Percentiles rank a stretch among this genome's conserved stretches.
These are phyloP conservation scores for Malaclemys terrapin DNA, from an alignment of 2,113 vertebrate genomes.

Conservation along the genomic window DNA sequence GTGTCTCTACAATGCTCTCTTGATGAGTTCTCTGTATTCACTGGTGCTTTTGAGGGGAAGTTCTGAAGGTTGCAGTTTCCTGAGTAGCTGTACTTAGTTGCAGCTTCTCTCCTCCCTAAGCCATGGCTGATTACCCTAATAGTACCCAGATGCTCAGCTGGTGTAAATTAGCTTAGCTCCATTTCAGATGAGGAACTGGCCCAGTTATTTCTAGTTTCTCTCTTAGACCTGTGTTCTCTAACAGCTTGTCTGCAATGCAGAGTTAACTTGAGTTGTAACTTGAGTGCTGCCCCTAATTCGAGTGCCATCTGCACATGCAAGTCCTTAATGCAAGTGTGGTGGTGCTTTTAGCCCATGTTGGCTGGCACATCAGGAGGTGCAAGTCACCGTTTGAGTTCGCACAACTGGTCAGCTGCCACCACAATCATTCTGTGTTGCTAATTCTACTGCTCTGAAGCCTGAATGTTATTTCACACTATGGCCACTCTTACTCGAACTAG, in stretches of 20 bases:
- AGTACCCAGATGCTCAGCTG: background rate
- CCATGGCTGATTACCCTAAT: background rate
- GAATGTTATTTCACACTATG: background rate
- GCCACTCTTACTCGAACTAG: background rate
- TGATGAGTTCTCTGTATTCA: background rate
- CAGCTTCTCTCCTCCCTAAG: background rate
- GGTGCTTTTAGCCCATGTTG: background rate
- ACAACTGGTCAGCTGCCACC: background rate
- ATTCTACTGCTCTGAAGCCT: background rate
- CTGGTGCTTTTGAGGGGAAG: background rate
- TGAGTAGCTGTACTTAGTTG: background rate
- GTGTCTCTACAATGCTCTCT: constrained; percentile 6
- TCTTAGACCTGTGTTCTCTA: background rate
- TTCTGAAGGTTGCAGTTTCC: constrained; percentile 5
- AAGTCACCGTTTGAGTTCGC: background rate
- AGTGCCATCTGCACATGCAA: background rate
- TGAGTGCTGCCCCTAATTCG: background rate
- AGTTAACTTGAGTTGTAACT: background rate
- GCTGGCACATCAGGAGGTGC: no score
- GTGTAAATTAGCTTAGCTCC: background rate
- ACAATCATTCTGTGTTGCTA: background rate
- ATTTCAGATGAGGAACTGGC: background rate
- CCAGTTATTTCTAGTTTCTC: background rate
- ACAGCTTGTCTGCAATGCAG: background rate
- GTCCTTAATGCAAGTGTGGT: background rate